Evolutionary conservation across 2,797 vertebrate genomes (phyloP), one percentile per base, ranked within the genome.

Genomic region (Melanogrammus aeglefinus): DNA sequence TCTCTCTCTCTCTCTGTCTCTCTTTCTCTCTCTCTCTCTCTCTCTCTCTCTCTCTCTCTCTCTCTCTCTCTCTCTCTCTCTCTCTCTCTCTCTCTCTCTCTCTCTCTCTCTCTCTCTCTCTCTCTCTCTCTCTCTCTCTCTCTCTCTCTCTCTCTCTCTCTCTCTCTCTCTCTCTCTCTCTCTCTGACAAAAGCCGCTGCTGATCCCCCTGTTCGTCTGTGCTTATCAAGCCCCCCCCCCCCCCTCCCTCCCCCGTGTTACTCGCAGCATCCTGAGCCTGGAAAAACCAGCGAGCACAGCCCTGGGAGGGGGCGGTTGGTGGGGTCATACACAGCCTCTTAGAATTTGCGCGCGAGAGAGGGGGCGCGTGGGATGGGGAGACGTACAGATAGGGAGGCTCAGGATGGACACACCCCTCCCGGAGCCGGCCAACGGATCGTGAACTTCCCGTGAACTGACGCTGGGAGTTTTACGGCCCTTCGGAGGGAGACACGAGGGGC

Each of bases 161-260:
- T 44, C 41, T 6, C 24, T 3, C 6, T 33, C 31, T 33, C 51
- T 57, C 51, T 57, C 16, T 57, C 51, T 57, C 12, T 51, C 14
- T 18, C 14, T 31, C 72, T 18, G 21, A 63, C 21, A 63, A 63
- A 63, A 24, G 57, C 21, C 21, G 21, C 57, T 63, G 1, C 57
- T 63, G 57, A 63, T n/a, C n/a, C 57, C 21, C 6, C 57, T 9
- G 57, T 63, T 24, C 21, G 57, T 2, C 57, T 24, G 21, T 9
- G 57, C 57, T 57, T 57, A 18, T 57, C 16, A 57, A 57, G 16
- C 16, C 47, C 47, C 7, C 4, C 6, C 21, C 27, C 2, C 47
- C 88, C 83, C 6, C 27, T 7, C 47, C 87, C 83, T 78, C 71
- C 77, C 80, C 82, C 73, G 87, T 79, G 76, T 35, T 24, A 51